Percentiles rank a stretch among this genome's conserved stretches.
Conservation (phyloP, 2,888 invertebrate species). For the Branchipolynoe longqiensis region DNA sequence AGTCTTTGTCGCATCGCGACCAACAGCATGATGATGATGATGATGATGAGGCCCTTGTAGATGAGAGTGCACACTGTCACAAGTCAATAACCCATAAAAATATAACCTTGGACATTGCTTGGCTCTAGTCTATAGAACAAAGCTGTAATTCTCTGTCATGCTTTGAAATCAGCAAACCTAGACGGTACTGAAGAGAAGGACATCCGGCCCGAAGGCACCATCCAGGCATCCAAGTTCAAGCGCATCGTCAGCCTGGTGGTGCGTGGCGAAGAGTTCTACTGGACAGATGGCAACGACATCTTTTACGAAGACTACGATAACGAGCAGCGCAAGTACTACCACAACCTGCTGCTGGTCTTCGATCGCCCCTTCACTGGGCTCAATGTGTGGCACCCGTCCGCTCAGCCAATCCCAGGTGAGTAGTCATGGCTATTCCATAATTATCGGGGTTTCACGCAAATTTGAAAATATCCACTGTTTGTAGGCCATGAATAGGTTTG, state of each 20-base stretch:
- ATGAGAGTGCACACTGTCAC: too few relatives aligned
- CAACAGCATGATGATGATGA: too few relatives aligned
- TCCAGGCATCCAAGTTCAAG: constrained; percentile 88
- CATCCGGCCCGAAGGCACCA: constrained; percentile 85
- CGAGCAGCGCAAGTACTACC: constrained; percentile 87
- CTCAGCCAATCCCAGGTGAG: constrained; percentile 86
- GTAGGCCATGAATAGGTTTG: too few relatives aligned
- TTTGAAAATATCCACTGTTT: too few relatives aligned
- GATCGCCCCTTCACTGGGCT: constrained; percentile 84
- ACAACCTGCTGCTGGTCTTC: constrained; percentile 84
- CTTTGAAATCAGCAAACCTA: constrained; percentile 84
- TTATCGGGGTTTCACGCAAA: too few relatives aligned
- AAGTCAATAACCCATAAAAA: too few relatives aligned
- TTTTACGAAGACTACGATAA: constrained; percentile 90
- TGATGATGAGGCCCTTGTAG: too few relatives aligned
- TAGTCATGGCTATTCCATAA: too few relatives aligned
- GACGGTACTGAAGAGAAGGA: constrained; percentile 87
- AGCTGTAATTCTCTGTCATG: too few relatives aligned
- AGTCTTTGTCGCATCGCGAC: too few relatives aligned
- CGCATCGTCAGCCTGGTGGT: constrained; percentile 88
- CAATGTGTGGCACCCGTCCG: constrained; percentile 86
- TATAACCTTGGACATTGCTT: too few relatives aligned
- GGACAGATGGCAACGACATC: constrained; percentile 87
- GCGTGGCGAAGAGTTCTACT: constrained; percentile 88
- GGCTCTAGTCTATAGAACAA: too few relatives aligned